Base-by-base conservation (phyloP, 1,140 invertebrate genomes). In the Megalonaias nervosa region DNA sequence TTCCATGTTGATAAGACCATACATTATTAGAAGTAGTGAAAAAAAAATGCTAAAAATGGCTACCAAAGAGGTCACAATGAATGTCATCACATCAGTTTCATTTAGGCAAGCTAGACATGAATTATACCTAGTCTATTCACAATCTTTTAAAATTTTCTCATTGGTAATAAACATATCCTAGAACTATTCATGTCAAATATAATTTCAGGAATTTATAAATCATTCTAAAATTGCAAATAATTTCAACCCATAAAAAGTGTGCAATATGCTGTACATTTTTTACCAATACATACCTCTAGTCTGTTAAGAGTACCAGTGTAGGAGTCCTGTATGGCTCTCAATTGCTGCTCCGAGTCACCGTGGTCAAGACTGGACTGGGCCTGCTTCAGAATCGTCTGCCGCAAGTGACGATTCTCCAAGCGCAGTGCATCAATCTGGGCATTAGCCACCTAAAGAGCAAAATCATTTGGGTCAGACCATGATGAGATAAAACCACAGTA, bases 341-440 rank as follows among this genome's bases (percentile, higher is more conserved):
- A 71, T 48, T 78, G 76, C 13, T 57, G 68, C 57, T 78, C 76
- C 1, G 76, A 73, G 71, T 78, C 76, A 16, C 71, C 67, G 48
- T 78, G 76, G 57, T 78, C 71, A 11, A 78, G 71, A 38, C 68
- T 78, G 19, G 68, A 59, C 57, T 78, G 76, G 56, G 76, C 74
- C 59, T 78, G 76, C 56, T 78, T 64, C 61, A 78, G 73, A 57
- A 78, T 78, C 26, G 76, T 78, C 60, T 78, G 76, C 14, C 76
- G 64, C 26, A 78, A 67, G 56, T 78, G 76, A 57, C 76, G 19
- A 65, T 78, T 78, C 71, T 78, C 76, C 58, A 78, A 38, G 21
- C 76, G 62, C 26, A 78, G 66, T 14, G 70, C 76, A 55, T 78
- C 76, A 9, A 78, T 73, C 76, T 78, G 76, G 5, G 76, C 76